Percentiles rank a stretch among this genome's conserved stretches.
phyloP scores from a whole-genome alignment of 2,113 vertebrate genomes.

The Sciurus niger region DNA sequence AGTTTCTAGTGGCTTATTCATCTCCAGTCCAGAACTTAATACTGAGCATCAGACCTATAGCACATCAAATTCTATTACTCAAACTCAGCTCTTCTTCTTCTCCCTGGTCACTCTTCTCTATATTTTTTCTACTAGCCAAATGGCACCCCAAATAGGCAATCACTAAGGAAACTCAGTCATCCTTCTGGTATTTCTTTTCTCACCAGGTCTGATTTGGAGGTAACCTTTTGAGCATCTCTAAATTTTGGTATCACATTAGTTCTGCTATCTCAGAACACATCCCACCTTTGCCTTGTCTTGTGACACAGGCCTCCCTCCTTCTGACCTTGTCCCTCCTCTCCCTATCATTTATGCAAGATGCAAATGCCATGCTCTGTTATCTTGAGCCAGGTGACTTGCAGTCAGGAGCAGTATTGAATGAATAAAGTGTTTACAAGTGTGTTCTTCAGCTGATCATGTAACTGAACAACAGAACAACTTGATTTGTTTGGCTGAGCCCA shows the following conservation, averaged over 20 bases:
- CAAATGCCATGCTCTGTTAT: not conserved
- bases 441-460: not conserved
- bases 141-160: not conserved
- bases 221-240: not conserved
- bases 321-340: not conserved
- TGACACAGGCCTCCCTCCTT: not conserved
- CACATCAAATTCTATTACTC: not conserved
- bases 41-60: not conserved
- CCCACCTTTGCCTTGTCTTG: not conserved
- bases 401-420: not conserved
- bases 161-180: not conserved
- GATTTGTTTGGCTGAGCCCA: not conserved
- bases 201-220: not conserved
- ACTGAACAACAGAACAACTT: not conserved
- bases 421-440: not conserved
- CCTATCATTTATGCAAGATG: not conserved
- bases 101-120: not conserved
- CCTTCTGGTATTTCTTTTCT: not conserved
- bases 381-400: not conserved
- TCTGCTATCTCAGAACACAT: not conserved
- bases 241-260: not conserved
- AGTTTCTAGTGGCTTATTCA: not conserved
- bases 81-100: not conserved
- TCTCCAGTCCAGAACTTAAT: not conserved
- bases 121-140: not conserved